Evolutionary conservation across 2,888 invertebrate genomes (phyloP).

Genomic region (Vanessa cardui): DNA sequence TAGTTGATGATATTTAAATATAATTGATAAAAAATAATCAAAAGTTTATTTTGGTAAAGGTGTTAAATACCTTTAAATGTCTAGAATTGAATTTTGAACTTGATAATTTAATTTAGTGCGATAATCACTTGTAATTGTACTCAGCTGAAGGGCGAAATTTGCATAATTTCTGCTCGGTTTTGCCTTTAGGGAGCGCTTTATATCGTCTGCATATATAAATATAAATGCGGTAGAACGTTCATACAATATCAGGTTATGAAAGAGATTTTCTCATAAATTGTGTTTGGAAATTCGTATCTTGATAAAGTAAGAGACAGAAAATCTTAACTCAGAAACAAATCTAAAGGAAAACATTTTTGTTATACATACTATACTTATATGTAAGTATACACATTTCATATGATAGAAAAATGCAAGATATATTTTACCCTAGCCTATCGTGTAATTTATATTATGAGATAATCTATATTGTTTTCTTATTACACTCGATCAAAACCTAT

Average conservation of each 20-base stretch:
- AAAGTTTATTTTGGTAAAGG: too few species aligned
- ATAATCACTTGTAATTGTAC: slow-evolving; percentile 77
- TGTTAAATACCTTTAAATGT: background rate
- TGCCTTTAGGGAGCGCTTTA: slow-evolving; percentile 63
- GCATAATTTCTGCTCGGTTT: slow-evolving; percentile 68
- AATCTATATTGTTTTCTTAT: too few species aligned
- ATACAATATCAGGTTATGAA: slow-evolving; percentile 8
- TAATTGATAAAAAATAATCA: too few species aligned
- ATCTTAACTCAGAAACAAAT: background rate
- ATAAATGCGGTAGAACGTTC: slow-evolving; percentile 46
- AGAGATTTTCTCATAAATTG: slow-evolving; percentile 11
- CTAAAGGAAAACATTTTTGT: too few species aligned
- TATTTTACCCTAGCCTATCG: too few species aligned
- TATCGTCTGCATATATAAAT: slow-evolving; percentile 74
- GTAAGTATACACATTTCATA: background rate
- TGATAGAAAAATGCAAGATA: too few species aligned
- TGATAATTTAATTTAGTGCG: slow-evolving; percentile 60
- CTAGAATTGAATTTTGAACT: slow-evolving; percentile 47
- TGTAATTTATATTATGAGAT: too few species aligned
- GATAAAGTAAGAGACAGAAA: background rate
- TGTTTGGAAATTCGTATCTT: slow-evolving; percentile 2
- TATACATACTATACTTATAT: background rate
- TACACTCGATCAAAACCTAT: too few species aligned
- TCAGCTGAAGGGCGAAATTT: slow-evolving; percentile 69
- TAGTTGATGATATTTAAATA: too few species aligned